Evolutionary conservation across 1,140 invertebrate species (phyloP).

Genomic region (Drosophila subpulchrella): DNA sequence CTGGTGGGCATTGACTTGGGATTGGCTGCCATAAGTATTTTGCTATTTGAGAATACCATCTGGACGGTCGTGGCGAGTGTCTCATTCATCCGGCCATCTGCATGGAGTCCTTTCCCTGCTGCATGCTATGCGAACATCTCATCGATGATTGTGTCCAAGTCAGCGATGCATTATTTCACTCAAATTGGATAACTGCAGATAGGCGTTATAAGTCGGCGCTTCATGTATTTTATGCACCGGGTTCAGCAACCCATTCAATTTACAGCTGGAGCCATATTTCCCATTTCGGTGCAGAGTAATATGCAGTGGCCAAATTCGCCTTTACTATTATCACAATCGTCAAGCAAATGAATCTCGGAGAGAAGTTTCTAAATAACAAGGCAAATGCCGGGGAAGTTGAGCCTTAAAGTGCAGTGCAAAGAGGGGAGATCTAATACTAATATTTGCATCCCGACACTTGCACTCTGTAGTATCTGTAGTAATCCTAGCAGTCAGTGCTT

Average conservation of each 20-base stretch:
- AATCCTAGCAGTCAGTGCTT: not conserved
- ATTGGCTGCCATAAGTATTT: constrained; percentile 31
- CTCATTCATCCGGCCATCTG: constrained; percentile 30
- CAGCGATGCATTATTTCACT: constrained; percentile 34
- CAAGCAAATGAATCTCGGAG: constrained; percentile 54
- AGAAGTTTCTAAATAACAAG: constrained; percentile 34
- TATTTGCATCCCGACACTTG: constrained; percentile 9
- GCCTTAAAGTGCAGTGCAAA: not conserved
- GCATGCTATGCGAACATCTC: constrained; percentile 43
- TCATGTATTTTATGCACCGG: constrained; percentile 36
- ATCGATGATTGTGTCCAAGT: constrained; percentile 33
- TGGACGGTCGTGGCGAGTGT: constrained; percentile 26
- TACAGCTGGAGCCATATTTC: constrained; percentile 45
- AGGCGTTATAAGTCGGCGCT: constrained; percentile 29
- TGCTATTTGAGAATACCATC: constrained; percentile 33
- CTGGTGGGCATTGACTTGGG: constrained; percentile 39
- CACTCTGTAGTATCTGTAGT: not conserved
- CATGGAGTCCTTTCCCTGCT: constrained; percentile 40
- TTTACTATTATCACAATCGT: constrained; percentile 61
- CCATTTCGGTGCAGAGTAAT: constrained; percentile 58
- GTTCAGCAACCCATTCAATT: constrained; percentile 38
- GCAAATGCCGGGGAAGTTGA: not conserved
- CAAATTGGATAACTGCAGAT: constrained; percentile 33
- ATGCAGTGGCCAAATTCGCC: constrained; percentile 55
- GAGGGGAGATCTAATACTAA: not conserved